Evolutionary conservation across 2,797 vertebrate genomes (phyloP).

Genomic region (Limosa lapponica): DNA sequence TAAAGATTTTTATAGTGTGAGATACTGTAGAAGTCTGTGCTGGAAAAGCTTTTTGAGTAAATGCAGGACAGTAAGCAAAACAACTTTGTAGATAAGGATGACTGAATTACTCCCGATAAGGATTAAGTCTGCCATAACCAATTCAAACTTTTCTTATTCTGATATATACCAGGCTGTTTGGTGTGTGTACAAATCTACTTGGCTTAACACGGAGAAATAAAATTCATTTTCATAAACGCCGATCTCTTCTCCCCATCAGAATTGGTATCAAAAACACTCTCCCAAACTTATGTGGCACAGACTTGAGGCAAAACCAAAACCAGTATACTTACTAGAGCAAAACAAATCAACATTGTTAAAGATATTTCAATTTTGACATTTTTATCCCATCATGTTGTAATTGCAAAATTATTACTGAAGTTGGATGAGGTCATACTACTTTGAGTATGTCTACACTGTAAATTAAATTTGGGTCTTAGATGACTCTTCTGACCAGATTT

Average conservation of each 20-base stretch:
- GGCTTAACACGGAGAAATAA: background rate
- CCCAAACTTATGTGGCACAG: background rate
- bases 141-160: constrained; percentile 62
- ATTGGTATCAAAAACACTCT: background rate
- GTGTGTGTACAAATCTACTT: background rate
- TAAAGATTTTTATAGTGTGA: constrained; percentile 71
- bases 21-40: constrained; percentile 30
- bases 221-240: background rate
- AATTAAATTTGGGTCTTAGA: constrained; percentile 50
- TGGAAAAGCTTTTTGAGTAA: constrained; percentile 60
- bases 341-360: background rate
- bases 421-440: constrained; percentile 53
- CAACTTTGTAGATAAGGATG: constrained; percentile 51
- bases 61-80: constrained; percentile 64
- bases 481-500: constrained; percentile 29
- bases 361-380: background rate
- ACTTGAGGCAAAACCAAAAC: background rate
- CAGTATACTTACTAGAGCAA: background rate
- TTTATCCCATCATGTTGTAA: background rate
- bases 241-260: background rate
- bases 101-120: constrained; percentile 67
- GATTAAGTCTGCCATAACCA: constrained; percentile 72
- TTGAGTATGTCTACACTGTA: constrained; percentile 17
- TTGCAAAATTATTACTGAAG: constrained; percentile 31
- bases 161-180: constrained; percentile 72